Percentiles rank a stretch among this genome's conserved stretches.
Evolutionary conservation across 2,797 vertebrate genomes (phyloP).

Genomic region (Phalanger gymnotis): DNA sequence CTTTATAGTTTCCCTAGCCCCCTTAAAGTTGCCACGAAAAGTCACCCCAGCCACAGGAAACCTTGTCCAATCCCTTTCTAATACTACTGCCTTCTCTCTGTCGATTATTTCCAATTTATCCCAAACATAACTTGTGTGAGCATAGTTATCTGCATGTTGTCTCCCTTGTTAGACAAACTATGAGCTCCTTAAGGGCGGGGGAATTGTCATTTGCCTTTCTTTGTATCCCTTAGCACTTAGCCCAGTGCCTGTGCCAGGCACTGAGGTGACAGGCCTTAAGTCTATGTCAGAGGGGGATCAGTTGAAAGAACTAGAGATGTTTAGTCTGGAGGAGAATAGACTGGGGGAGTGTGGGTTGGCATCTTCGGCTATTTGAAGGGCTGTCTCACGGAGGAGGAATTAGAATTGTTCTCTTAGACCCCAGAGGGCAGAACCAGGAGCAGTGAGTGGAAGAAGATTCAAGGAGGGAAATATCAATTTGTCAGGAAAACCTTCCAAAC

Average conservation of each 20-base stretch:
- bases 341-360: neutral
- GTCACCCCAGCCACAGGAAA: no score
- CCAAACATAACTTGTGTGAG: no score
- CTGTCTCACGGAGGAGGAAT: neutral
- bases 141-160: no score
- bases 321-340: neutral
- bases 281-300: neutral
- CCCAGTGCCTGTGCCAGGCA: neutral
- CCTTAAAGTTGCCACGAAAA: no score
- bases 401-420: neutral
- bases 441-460: neutral
- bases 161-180: no score
- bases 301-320: neutral
- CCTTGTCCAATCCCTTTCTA: no score
- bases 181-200: no score
- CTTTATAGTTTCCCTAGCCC: no score
- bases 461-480: neutral
- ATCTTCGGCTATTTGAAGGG: neutral
- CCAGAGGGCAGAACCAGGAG: neutral
- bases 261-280: neutral
- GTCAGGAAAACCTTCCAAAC: neutral
- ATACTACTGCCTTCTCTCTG: no score
- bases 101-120: no score
- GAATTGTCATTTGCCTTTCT: no score
- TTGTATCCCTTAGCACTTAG: no score